Percentiles rank a stretch among this genome's conserved stretches.
These are phyloP conservation scores for Spondyliosoma cantharus DNA, from an alignment of 2,797 vertebrate species.

Conservation along the genomic window DNA sequence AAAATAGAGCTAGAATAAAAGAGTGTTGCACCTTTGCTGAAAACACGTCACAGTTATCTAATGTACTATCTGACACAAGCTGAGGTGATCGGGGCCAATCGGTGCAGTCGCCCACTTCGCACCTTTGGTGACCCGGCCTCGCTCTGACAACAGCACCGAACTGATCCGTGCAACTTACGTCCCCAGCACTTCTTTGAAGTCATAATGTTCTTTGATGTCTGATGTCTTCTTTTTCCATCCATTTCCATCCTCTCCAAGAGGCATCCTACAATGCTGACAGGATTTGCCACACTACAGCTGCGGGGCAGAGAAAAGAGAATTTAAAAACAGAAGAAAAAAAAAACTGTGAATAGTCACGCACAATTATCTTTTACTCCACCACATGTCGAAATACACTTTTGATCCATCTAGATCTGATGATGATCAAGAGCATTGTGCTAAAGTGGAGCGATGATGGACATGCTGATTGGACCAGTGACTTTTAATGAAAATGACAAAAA, in stretches of 20 bases:
- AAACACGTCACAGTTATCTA: not conserved
- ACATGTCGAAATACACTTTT: not conserved
- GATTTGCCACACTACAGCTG: slow-evolving; percentile 79
- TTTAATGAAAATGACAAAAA: not conserved
- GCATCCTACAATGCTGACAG: slow-evolving; percentile 82
- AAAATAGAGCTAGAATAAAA: not conserved
- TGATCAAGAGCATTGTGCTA: not conserved
- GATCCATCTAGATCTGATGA: too few relatives aligned
- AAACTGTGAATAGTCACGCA: slow-evolving; percentile 2
- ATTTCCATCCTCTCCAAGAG: slow-evolving; percentile 87
- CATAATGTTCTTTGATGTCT: slow-evolving; percentile 87
- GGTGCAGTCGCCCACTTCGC: not conserved
- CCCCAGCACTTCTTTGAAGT: slow-evolving; percentile 89
- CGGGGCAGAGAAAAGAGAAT: slow-evolving; percentile 32
- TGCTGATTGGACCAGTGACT: not conserved
- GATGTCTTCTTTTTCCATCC: slow-evolving; percentile 89
- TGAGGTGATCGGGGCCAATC: not conserved
- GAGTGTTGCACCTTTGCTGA: not conserved
- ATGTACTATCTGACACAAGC: not conserved
- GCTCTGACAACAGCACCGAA: slow-evolving; percentile 10
- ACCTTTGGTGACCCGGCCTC: not conserved
- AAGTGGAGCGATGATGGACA: not conserved
- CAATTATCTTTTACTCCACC: not conserved
- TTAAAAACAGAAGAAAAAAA: not conserved
- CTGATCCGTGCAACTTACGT: slow-evolving; percentile 80